Percentiles rank a stretch among this genome's conserved stretches.
phyloP scores from a whole-genome alignment of 2,888 invertebrate genomes.

The Baccha elongata region DNA sequence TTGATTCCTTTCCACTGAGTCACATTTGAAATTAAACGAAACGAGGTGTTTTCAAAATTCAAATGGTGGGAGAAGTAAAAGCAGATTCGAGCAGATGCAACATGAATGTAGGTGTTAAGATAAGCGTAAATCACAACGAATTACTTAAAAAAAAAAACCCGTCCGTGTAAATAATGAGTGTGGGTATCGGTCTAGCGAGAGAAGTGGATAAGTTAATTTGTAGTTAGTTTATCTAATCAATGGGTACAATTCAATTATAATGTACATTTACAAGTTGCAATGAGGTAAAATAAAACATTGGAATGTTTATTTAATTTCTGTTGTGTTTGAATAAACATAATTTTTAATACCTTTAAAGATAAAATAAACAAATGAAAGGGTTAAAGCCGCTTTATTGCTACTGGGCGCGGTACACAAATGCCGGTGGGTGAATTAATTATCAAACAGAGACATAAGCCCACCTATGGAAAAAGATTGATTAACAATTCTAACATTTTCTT shows the following conservation, averaged over 20 bases:
- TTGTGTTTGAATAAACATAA: constrained; percentile 6
- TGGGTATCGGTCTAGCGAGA: constrained; percentile 27
- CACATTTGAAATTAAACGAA: constrained; percentile 32
- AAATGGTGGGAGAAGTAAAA: constrained; percentile 52
- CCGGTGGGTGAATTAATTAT: constrained; percentile 8
- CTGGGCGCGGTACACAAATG: constrained; percentile 3
- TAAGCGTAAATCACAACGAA: constrained; percentile 27
- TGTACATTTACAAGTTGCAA: not conserved
- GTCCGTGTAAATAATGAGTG: constrained; percentile 11
- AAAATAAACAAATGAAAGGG: not conserved
- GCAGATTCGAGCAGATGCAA: constrained; percentile 38
- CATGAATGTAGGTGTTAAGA: constrained; percentile 41
- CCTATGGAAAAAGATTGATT: not conserved
- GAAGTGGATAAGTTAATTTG: constrained; percentile 15
- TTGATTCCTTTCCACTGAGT: constrained; percentile 60
- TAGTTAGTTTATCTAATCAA: constrained; percentile 38
- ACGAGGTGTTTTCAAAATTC: constrained; percentile 30
- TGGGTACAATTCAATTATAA: constrained; percentile 8
- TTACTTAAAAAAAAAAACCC: constrained; percentile 22
- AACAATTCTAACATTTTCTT: not conserved
- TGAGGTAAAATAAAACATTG: not conserved
- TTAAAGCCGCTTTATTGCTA: constrained; percentile 1
- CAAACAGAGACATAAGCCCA: not conserved
- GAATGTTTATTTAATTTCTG: constrained; percentile 12
- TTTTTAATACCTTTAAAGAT: not conserved